phyloP scores from a whole-genome alignment of 1,140 invertebrate genomes.

The Hylaeus anthracinus region DNA sequence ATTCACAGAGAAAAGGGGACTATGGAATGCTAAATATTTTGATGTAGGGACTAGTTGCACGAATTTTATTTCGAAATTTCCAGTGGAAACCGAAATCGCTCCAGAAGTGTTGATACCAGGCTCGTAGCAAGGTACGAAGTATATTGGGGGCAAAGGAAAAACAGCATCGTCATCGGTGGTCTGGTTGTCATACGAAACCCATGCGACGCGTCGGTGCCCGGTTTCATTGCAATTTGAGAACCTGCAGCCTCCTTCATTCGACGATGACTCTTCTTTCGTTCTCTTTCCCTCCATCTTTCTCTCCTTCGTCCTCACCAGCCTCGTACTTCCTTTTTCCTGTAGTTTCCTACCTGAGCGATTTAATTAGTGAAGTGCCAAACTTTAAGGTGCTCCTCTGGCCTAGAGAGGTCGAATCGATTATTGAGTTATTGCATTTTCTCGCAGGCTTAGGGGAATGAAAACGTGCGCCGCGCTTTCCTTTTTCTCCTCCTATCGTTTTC shows the following conservation, averaged over 20 bases:
- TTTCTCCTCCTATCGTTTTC: too few relatives aligned
- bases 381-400: too few relatives aligned
- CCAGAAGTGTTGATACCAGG: not conserved
- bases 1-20: too few relatives aligned
- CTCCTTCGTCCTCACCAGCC: constrained; percentile 22
- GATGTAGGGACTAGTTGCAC: too few relatives aligned
- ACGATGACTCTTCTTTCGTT: constrained; percentile 57
- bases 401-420: too few relatives aligned
- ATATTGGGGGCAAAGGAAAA: constrained; percentile 62
- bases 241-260: constrained; percentile 68
- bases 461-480: too few relatives aligned
- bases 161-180: constrained; percentile 77
- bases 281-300: constrained; percentile 21
- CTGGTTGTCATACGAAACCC: constrained; percentile 78
- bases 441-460: too few relatives aligned
- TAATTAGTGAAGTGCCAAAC: not conserved
- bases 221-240: constrained; percentile 81
- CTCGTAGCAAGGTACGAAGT: constrained; percentile 34
- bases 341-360: not conserved
- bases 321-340: not conserved
- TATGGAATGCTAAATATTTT: too few relatives aligned
- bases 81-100: not conserved
- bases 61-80: too few relatives aligned
- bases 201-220: constrained; percentile 73
- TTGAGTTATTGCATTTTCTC: too few relatives aligned